Base-by-base conservation (phyloP, 2,888 invertebrate species). In the Synergus laeviventris region DNA sequence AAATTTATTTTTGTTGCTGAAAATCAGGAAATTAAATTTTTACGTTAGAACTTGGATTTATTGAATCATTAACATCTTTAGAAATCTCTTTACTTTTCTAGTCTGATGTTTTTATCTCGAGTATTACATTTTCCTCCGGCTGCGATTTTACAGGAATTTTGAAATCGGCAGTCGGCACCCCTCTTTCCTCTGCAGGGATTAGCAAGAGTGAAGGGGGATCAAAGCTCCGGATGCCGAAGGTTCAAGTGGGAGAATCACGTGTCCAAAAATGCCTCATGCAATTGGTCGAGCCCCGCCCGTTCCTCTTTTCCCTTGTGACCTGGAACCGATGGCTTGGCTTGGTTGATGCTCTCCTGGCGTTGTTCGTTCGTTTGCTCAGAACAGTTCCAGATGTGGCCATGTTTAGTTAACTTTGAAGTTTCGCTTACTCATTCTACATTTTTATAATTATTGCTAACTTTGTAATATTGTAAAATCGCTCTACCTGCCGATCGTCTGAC, bases 361-460 rank as follows among this genome's bases (percentile, higher is more conserved):
- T 83, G 79, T 78, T 83, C 84, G 81, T 75, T 79, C 81, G 83
- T 82, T 86, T 83, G 85, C 86, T 90, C 90, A 90, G 90, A 90
- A 90, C 86, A 90, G 90, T 90, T 90, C 89, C 90, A 90, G 90
- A 89, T 90, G 90, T 90, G 90, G 90, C 90, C 89, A 90, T 90
- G 90, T 90, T 90, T 89, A 90, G 90, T 90, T 89, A 89, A 88
- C 87, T 89, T 87, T 89, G 87, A 90, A 90, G 89, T 90, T 90
- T 87, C 86, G 87, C 87, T 88, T 82, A 81, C 76, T 84, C 84
- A 87, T 85, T 74, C 78, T 75, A 76, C 78, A 80, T 74, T 75
- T 78, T 73, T 78, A 77, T 59, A 77, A 77, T 80, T 81, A 83
- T 81, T 85, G 82, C 85, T 84, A 84, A 82, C 81, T 82, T 78